Conservation (phyloP, 2,888 invertebrate genomes). For the Dromius quadrimaculatus region DNA sequence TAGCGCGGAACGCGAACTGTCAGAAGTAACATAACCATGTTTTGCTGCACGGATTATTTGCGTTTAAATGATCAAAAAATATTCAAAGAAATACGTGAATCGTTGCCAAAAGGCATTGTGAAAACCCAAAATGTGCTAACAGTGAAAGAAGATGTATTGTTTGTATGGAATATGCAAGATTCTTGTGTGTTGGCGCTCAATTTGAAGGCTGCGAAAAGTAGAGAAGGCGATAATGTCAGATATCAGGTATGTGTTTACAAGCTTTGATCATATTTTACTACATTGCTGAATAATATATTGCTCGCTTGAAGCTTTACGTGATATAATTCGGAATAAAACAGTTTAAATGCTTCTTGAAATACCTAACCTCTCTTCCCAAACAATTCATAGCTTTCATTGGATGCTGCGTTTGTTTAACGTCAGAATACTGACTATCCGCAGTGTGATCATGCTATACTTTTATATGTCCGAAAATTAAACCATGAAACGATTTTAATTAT, state of each 20-base stretch:
- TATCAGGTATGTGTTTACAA: slow-evolving; percentile 78
- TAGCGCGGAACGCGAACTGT: slow-evolving; percentile 3
- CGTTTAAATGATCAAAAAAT: slow-evolving; percentile 73
- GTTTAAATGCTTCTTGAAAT: too few species aligned
- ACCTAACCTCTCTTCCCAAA: too few species aligned
- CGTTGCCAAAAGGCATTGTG: slow-evolving; percentile 69
- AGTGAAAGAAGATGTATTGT: slow-evolving; percentile 76
- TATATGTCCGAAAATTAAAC: too few species aligned
- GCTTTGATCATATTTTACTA: too few species aligned
- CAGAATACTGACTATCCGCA: too few species aligned
- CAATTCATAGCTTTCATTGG: too few species aligned
- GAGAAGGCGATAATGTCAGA: slow-evolving; percentile 67
- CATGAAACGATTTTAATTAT: too few species aligned
- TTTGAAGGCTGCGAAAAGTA: slow-evolving; percentile 66
- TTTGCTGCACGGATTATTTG: slow-evolving; percentile 71
- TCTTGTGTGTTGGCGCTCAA: slow-evolving; percentile 75
- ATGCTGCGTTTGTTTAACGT: too few species aligned
- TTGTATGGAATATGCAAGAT: slow-evolving; percentile 76
- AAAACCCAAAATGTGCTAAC: slow-evolving; percentile 75
- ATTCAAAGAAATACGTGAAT: slow-evolving; percentile 71
- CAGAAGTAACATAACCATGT: slow-evolving; percentile 65
- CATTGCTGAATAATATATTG: too few species aligned
- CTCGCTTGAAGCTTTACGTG: too few species aligned
- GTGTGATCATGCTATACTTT: too few species aligned
- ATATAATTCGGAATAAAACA: too few species aligned